A percentile compares a stretch with the other conserved stretches of the same genome.
Evolutionary conservation across 2,888 invertebrate species (phyloP).

Genomic region (Lacanobia oleracea): DNA sequence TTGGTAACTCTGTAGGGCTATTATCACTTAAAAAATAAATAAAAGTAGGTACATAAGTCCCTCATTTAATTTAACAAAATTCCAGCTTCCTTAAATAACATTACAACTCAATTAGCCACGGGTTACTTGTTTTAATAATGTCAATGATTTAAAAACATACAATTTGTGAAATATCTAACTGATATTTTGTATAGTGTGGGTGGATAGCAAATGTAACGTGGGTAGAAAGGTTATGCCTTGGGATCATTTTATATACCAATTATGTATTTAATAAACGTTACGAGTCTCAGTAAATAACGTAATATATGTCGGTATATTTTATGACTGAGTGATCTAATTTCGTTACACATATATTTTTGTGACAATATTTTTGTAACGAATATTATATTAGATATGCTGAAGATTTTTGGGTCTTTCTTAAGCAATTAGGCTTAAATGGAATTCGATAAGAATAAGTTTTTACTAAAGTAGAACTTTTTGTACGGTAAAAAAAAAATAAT

Average conservation of each 20-base stretch:
- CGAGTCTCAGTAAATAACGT: slow-evolving; percentile 2
- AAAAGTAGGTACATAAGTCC: too few species aligned
- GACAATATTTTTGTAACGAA: background rate
- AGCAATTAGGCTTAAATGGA: background rate
- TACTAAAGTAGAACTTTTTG: background rate
- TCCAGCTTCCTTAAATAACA: background rate
- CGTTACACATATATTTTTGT: slow-evolving; percentile 4
- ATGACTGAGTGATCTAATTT: background rate
- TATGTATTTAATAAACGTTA: slow-evolving; percentile 1
- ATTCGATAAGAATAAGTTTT: background rate
- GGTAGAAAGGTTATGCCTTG: slow-evolving; percentile 38
- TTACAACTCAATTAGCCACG: slow-evolving; percentile 7
- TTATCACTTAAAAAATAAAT: too few species aligned
- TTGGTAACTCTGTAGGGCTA: too few species aligned
- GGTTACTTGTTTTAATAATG: slow-evolving; percentile 41
- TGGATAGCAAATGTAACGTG: slow-evolving; percentile 23
- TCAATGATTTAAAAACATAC: slow-evolving; percentile 34
- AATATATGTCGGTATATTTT: background rate
- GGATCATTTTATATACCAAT: slow-evolving; percentile 15
- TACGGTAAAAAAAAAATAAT: background rate
- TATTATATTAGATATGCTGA: too few species aligned
- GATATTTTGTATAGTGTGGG: slow-evolving; percentile 22
- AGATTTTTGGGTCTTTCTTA: background rate
- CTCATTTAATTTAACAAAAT: background rate
- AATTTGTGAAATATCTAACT: slow-evolving; percentile 27